Evolutionary conservation across 2,888 invertebrate genomes (phyloP).

Genomic region (Plebejus melissa): DNA sequence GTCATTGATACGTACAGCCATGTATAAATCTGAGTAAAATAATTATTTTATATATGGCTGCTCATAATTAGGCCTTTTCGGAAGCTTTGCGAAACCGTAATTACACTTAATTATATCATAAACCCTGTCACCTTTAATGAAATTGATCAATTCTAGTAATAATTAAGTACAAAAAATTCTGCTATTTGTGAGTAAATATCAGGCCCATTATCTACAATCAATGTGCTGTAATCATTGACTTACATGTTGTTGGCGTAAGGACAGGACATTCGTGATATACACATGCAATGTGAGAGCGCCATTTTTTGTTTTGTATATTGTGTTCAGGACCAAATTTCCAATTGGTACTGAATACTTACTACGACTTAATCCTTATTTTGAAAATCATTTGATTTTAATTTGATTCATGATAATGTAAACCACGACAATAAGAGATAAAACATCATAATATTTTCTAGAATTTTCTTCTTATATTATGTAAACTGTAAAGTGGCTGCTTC

Average conservation of each 20-base stretch:
- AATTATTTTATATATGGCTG: neutral
- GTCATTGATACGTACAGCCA: neutral
- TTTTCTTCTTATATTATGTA: no score
- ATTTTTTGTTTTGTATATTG: no score
- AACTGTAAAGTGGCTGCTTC: neutral
- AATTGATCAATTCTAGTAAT: slow-evolving; percentile 14
- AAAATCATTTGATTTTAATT: no score
- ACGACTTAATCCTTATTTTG: no score
- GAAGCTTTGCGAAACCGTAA: slow-evolving; percentile 9
- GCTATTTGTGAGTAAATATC: neutral
- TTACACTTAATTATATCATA: slow-evolving; percentile 15
- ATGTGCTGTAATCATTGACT: neutral
- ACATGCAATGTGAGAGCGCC: neutral
- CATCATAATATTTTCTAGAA: no score
- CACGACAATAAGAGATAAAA: no score
- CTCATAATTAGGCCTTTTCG: neutral
- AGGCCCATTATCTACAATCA: slow-evolving; percentile 12
- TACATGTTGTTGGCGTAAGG: neutral
- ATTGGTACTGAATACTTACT: no score
- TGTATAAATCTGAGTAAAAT: neutral
- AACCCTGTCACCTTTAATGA: slow-evolving; percentile 21
- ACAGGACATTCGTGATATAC: neutral
- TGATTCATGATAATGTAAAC: no score
- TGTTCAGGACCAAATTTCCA: no score
- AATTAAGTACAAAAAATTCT: neutral